These are phyloP conservation scores for Oligia latruncula DNA, from an alignment of 2,888 invertebrate species.

Conservation along the genomic window DNA sequence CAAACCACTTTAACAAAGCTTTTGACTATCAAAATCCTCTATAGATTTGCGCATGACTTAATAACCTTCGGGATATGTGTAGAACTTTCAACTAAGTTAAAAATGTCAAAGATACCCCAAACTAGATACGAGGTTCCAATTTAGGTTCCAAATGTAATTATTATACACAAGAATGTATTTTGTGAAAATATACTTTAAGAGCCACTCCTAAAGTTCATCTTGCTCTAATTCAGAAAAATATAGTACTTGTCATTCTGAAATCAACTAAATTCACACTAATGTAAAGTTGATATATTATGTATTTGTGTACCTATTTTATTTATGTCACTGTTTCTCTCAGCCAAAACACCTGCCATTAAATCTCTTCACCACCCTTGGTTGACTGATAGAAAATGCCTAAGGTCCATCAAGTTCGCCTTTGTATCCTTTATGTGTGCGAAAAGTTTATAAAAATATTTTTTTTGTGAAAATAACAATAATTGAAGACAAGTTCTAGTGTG, in stretches of 20 bases:
- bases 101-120: background rate
- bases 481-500: background rate
- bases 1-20: background rate
- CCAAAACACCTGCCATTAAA: too few relatives aligned
- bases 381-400: too few relatives aligned
- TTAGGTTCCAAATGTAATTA: background rate
- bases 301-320: too few relatives aligned
- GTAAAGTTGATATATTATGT: background rate
- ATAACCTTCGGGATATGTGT: background rate
- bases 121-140: background rate
- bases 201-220: background rate
- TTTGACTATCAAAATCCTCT: background rate
- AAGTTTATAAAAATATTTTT: too few relatives aligned
- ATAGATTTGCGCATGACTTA: slow-evolving; percentile 17
- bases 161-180: too few relatives aligned
- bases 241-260: background rate
- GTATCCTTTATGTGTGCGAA: too few relatives aligned
- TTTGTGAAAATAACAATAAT: too few relatives aligned
- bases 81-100: slow-evolving; percentile 16
- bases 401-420: too few relatives aligned
- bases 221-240: background rate
- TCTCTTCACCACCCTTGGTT: too few relatives aligned
- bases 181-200: too few relatives aligned
- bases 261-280: background rate
- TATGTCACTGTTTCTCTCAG: too few relatives aligned